phyloP scores from a whole-genome alignment of 2,797 vertebrate genomes.

The Ctenopoma multispine region DNA sequence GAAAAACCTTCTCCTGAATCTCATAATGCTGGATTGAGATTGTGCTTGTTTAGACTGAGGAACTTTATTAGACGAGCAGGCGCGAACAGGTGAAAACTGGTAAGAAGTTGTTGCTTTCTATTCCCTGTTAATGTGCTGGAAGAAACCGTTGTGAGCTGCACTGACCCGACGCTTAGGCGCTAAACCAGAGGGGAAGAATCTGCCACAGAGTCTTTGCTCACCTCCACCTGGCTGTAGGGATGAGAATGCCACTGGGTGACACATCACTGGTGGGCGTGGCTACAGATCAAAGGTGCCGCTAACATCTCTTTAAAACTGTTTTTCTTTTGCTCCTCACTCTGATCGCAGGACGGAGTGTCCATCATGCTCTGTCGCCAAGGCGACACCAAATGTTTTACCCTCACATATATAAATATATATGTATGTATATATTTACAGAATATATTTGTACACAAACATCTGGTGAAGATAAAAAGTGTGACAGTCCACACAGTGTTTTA shows the following conservation, averaged over 20 bases:
- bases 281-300: neutral
- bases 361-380: slow-evolving; percentile 46
- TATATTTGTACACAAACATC: slow-evolving; percentile 61
- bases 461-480: slow-evolving; percentile 12
- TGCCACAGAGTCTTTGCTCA: neutral
- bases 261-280: neutral
- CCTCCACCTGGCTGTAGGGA: neutral
- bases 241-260: neutral
- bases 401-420: slow-evolving; percentile 43
- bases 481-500: slow-evolving; percentile 14
- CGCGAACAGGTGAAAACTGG: too few species aligned
- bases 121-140: too few species aligned
- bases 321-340: neutral
- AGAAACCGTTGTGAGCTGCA: too few species aligned
- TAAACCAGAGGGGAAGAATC: neutral
- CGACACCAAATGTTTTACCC: slow-evolving; percentile 47
- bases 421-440: slow-evolving; percentile 67
- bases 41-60: too few species aligned
- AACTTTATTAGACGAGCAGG: too few species aligned
- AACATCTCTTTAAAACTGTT: neutral
- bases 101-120: too few species aligned
- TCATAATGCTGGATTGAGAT: too few species aligned
- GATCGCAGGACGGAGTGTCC: slow-evolving; percentile 25
- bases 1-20: too few species aligned
- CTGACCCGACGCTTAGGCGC: too few species aligned